Evolutionary conservation across 2,797 vertebrate genomes (phyloP).

Genomic region (Saxicola maurus): DNA sequence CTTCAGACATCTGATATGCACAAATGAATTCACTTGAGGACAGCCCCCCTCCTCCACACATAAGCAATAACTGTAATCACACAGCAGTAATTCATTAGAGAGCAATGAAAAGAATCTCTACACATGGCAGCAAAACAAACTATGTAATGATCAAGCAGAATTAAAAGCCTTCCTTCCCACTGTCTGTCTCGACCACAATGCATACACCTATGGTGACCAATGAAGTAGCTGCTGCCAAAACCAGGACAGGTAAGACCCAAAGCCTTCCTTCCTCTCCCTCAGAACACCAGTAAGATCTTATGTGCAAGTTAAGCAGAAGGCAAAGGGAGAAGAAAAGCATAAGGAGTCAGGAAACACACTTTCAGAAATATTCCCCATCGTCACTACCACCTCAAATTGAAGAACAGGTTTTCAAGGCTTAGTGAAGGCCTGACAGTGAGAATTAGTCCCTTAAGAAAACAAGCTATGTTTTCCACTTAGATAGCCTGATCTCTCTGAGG

Average conservation of each 20-base stretch:
- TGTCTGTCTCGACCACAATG: fast-evolving
- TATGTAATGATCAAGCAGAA: not conserved
- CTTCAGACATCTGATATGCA: not conserved
- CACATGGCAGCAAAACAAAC: not conserved
- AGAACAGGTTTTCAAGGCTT: not conserved
- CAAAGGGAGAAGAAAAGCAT: not conserved
- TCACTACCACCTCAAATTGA: not conserved
- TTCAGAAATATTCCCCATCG: fast-evolving
- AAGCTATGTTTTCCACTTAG: not conserved
- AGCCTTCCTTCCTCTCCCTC: not conserved
- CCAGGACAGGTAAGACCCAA: not conserved
- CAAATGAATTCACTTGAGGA: not conserved
- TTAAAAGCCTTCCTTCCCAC: not conserved
- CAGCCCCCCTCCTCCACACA: not conserved
- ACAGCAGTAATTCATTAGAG: conserved; percentile 15
- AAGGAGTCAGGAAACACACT: not conserved
- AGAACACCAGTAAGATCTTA: not conserved
- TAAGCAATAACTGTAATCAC: not conserved
- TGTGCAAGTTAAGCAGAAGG: not conserved
- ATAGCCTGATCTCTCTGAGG: not conserved
- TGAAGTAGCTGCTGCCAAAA: not conserved
- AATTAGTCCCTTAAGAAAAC: not conserved
- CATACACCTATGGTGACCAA: not conserved
- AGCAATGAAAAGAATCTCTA: not conserved
- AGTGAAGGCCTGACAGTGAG: not conserved